A percentile compares a stretch with the other conserved stretches of the same genome.
Evolutionary conservation across 2,797 vertebrate species (phyloP).

Genomic region (Borostomias antarcticus): DNA sequence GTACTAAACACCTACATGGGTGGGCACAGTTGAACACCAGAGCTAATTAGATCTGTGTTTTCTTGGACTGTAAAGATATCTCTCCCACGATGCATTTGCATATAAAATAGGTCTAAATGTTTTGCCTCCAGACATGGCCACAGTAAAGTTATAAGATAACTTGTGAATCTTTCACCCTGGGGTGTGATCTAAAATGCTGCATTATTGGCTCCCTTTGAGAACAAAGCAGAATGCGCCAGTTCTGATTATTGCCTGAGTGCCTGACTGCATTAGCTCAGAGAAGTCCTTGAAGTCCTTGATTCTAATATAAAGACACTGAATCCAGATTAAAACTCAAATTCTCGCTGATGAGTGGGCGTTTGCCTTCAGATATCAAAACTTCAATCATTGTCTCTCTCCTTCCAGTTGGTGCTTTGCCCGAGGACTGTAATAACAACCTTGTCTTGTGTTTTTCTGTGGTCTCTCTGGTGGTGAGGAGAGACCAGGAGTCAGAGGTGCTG

Average conservation of each 20-base stretch:
- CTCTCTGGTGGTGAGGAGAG: constrained; percentile 40
- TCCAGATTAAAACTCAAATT: constrained; percentile 46
- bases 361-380: constrained; percentile 20
- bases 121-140: constrained; percentile 18
- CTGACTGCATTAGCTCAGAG: not conserved
- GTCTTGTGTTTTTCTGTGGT: constrained; percentile 20
- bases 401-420: constrained; percentile 3
- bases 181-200: not conserved
- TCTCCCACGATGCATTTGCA: constrained; percentile 34
- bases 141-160: constrained; percentile 26
- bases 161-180: not conserved
- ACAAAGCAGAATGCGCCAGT: not conserved
- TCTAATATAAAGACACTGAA: constrained; percentile 18
- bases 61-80: not conserved
- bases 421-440: not conserved
- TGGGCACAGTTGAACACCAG: too few species aligned
- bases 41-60: too few species aligned
- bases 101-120: constrained; percentile 33
- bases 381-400: constrained; percentile 1
- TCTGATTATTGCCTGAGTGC: not conserved
- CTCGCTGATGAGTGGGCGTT: constrained; percentile 6
- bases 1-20: too few species aligned
- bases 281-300: not conserved
- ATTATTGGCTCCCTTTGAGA: not conserved
- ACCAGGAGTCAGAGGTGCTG: constrained; percentile 39